Base-by-base conservation (phyloP, 2,797 vertebrate species). In the Gallinago stenura region DNA sequence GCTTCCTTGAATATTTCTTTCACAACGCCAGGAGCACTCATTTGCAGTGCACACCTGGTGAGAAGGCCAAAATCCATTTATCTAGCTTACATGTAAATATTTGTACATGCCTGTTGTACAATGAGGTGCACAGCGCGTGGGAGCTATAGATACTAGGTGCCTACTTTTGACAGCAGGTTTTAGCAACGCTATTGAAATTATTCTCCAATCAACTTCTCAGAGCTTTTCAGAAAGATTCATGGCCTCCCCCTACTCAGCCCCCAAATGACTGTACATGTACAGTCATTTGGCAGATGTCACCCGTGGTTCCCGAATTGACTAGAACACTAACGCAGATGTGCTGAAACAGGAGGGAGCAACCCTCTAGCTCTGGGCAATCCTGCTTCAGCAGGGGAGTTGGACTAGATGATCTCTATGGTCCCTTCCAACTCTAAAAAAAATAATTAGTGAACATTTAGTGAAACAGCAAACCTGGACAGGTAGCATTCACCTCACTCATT, bases 251-350 rank as follows among this genome's bases (percentile, higher is more conserved):
- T 62, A 0, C 39, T 46, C 45, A 76, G 48, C 9, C 46, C 51
- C 58, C 25, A 37, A 21, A 76, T 1, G 10, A 39, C 14, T 26
- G 19, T 6, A 7, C 7, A 24, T 13, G 30, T 12, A 21, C 28
- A 66, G n/a, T 30, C 9, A 53, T 37, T 16, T 83, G 68, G 31
- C 28, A 89, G 51, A 61, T 51, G 45, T 18, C 64, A 51, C 4
- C 65, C 5, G 0, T 2, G 1, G 16, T 4, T 68, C 46, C 53
- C 2, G 0, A 65, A 46, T 2, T 10, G 28, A 57, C 48, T 25
- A 65, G 60, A 85, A 39, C 53, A 46, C 58, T 17, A 51, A 70
- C 2, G 6, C 20, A 39, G 43, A 77, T 0, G 2, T 58, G 51
- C 48, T 33, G 48, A 48, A 68, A 35, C 6, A 60, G 37, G 12